These are phyloP conservation scores for Campoplex capitator DNA, from an alignment of 2,888 invertebrate species.

Conservation along the genomic window DNA sequence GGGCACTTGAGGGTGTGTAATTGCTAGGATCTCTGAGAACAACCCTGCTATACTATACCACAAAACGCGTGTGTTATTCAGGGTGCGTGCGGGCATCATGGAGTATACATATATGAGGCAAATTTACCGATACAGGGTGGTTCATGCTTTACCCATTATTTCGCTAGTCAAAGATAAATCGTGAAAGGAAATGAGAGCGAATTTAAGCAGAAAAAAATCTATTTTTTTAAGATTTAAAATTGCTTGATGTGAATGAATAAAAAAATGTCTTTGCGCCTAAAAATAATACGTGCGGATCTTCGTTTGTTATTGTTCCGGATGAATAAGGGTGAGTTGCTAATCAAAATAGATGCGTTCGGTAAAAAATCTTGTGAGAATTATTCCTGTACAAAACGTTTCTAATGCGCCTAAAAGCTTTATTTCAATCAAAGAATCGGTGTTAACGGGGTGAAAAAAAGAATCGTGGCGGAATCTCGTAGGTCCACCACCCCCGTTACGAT, in stretches of 20 bases:
- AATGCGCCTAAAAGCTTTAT: constrained; percentile 32
- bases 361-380: not conserved
- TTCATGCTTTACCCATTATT: constrained; percentile 59
- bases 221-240: not conserved
- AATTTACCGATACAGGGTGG: constrained; percentile 78
- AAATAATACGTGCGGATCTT: too few species aligned
- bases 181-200: not conserved
- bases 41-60: constrained; percentile 81
- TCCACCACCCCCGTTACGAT: constrained; percentile 61
- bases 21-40: constrained; percentile 82
- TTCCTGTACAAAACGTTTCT: not conserved
- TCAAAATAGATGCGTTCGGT: too few species aligned
- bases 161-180: not conserved
- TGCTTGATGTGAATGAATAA: too few species aligned
- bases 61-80: constrained; percentile 78
- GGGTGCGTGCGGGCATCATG: constrained; percentile 72
- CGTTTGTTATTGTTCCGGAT: too few species aligned
- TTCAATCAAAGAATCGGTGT: constrained; percentile 57
- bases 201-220: not conserved
- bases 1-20: constrained; percentile 84
- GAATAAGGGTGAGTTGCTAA: too few species aligned
- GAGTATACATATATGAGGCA: constrained; percentile 63
- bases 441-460: constrained; percentile 48
- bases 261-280: too few species aligned
- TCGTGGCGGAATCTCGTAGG: constrained; percentile 55